Conservation (phyloP, 1,140 invertebrate genomes). For the Araneus ventricosus region DNA sequence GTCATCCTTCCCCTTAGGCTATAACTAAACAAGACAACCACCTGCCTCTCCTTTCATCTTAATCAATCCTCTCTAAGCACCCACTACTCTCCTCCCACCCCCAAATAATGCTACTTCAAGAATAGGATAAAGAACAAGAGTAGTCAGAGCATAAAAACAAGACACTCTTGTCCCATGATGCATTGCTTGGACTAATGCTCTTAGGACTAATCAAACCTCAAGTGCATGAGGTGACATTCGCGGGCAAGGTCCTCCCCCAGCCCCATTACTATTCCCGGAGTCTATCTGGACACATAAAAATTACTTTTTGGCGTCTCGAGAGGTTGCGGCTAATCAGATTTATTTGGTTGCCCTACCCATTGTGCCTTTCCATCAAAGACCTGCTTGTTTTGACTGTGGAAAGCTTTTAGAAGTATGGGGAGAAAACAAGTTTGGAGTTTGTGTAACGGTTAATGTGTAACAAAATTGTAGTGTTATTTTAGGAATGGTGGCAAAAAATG, state of each 20-base stretch:
- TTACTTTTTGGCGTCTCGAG: neutral
- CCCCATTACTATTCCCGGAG: neutral
- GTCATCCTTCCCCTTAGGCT: neutral
- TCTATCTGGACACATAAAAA: neutral
- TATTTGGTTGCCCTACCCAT: neutral
- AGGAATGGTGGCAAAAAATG: too few relatives aligned
- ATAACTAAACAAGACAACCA: neutral
- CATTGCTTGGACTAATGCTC: neutral
- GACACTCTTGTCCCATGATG: neutral
- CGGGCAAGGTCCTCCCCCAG: neutral
- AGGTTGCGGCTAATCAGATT: neutral
- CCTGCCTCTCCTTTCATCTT: neutral
- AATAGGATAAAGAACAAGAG: neutral
- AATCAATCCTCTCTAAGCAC: neutral
- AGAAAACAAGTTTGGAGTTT: too few relatives aligned
- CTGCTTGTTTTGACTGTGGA: too few relatives aligned
- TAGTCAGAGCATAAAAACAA: neutral
- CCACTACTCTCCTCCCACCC: too few relatives aligned
- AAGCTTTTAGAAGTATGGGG: too few relatives aligned
- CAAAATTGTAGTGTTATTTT: too few relatives aligned
- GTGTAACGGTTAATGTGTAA: too few relatives aligned
- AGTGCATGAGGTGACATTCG: neutral
- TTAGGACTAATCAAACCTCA: constrained; percentile 4
- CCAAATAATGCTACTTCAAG: neutral
- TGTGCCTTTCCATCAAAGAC: too few relatives aligned